Conservation (phyloP, 92 coral and sea anemone genomes). For the Siderastrea siderea region DNA sequence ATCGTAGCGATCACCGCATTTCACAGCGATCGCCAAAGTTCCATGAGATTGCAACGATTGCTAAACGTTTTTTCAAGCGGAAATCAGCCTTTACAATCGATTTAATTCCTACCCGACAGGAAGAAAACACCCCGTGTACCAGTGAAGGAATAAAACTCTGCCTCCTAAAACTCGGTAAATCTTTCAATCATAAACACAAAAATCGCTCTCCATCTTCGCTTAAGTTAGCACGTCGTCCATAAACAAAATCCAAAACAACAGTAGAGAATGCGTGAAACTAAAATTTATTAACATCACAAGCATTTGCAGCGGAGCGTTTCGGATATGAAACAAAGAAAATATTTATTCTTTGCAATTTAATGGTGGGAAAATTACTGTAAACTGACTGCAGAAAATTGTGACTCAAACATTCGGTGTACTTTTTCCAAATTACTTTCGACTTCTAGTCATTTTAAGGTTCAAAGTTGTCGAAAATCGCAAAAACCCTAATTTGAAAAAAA, state of each 20-base stretch:
- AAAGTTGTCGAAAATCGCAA: background rate
- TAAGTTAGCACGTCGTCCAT: background rate
- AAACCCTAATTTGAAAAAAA: too few species aligned
- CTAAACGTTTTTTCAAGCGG: too few species aligned
- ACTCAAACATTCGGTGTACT: background rate
- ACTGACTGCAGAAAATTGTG: background rate
- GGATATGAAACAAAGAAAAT: background rate
- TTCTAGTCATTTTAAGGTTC: background rate
- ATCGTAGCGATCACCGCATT: too few species aligned
- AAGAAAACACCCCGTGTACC: background rate
- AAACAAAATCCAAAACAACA: background rate
- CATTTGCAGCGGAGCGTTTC: slow-evolving; percentile 15
- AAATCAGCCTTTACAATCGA: background rate
- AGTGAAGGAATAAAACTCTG: background rate
- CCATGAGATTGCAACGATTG: too few species aligned
- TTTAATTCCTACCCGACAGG: background rate
- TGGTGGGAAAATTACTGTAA: background rate
- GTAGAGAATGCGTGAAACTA: background rate
- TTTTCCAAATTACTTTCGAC: background rate
- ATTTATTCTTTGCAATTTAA: background rate
- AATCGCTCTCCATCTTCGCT: background rate
- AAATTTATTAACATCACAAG: slow-evolving; percentile 4
- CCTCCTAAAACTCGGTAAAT: background rate
- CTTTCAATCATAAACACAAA: background rate
- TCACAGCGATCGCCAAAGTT: too few species aligned